Conservation (phyloP, 2,888 invertebrate species). For the Drosophila atripex region DNA sequence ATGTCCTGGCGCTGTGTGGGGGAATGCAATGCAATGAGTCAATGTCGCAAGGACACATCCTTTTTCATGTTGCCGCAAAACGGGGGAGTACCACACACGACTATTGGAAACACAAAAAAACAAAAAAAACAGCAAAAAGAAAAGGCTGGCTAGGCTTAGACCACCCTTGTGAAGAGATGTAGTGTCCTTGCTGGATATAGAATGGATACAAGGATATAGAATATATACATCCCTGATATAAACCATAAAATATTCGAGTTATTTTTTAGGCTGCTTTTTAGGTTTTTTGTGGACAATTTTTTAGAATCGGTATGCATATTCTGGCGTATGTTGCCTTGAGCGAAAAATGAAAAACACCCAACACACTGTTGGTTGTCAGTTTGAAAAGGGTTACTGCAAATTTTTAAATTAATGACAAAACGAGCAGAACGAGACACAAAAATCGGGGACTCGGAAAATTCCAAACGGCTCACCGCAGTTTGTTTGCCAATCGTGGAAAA, state of each 20-base stretch:
- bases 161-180: no score
- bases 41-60: slow-evolving; percentile 69
- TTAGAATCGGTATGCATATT: no score
- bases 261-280: no score
- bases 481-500: slow-evolving; percentile 30
- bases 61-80: slow-evolving; percentile 62
- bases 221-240: no score
- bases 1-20: slow-evolving; percentile 5
- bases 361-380: no score
- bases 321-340: no score
- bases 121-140: neutral
- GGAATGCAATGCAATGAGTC: slow-evolving; percentile 66
- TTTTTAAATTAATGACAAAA: slow-evolving; percentile 76
- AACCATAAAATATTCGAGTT: no score
- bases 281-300: no score
- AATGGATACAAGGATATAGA: neutral
- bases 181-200: no score
- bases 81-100: slow-evolving; percentile 9
- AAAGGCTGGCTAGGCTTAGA: slow-evolving; percentile 34
- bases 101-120: no score
- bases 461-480: slow-evolving; percentile 8
- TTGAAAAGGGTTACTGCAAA: slow-evolving; percentile 37
- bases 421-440: slow-evolving; percentile 41
- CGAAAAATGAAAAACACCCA: no score
- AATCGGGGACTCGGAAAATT: slow-evolving; percentile 25